Evolutionary conservation across 2,888 invertebrate species (phyloP).

Genomic region (Netelia inedita): DNA sequence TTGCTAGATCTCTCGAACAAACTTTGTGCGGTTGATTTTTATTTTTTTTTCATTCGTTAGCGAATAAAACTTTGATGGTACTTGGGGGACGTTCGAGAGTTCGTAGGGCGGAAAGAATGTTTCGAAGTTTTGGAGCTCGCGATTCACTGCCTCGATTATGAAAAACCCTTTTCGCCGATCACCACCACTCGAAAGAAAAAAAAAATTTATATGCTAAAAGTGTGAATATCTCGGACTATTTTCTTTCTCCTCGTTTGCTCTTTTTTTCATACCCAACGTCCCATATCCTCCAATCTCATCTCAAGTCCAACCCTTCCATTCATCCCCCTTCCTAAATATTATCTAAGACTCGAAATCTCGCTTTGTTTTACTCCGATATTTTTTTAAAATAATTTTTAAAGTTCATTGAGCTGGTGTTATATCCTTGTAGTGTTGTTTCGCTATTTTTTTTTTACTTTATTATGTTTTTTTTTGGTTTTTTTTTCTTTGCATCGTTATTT

Average conservation of each 20-base stretch:
- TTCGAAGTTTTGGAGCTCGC: background rate
- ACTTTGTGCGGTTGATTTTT: constrained; percentile 13
- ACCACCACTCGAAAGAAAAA: constrained; percentile 42
- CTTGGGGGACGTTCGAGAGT: constrained; percentile 27
- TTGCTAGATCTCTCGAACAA: constrained; percentile 13
- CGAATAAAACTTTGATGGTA: constrained; percentile 16
- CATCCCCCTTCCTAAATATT: constrained; percentile 40
- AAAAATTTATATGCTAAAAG: constrained; percentile 19
- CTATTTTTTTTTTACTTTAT: constrained; percentile 45
- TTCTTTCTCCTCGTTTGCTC: background rate
- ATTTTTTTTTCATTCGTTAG: constrained; percentile 1
- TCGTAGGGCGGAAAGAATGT: background rate
- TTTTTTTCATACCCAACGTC: constrained; percentile 3
- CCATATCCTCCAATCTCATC: background rate
- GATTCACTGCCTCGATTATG: background rate
- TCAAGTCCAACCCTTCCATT: constrained; percentile 19
- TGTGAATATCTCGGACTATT: constrained; percentile 36
- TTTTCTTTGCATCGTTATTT: constrained; percentile 40
- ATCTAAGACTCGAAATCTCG: constrained; percentile 60
- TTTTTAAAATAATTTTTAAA: constrained; percentile 64
- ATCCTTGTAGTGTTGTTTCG: constrained; percentile 74
- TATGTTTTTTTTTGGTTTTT: constrained; percentile 20
- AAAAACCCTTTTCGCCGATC: constrained; percentile 25
- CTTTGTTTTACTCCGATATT: constrained; percentile 48
- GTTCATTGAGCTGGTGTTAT: constrained; percentile 81